Evolutionary conservation across 1,140 invertebrate genomes (phyloP), one percentile per base, ranked within the genome.

Genomic region (Galendromus occidentalis): DNA sequence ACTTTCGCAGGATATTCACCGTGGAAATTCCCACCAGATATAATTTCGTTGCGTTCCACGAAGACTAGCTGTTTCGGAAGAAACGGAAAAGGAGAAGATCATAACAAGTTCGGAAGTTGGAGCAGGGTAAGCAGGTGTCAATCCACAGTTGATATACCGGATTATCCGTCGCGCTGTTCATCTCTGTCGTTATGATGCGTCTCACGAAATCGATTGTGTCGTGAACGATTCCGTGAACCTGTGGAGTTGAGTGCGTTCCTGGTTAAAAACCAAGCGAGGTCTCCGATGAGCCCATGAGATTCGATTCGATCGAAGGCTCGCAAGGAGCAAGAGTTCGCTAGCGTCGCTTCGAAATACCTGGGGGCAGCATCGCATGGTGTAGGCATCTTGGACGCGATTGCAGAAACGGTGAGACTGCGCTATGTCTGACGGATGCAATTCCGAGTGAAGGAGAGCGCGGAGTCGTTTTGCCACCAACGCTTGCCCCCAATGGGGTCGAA

Each of bases 1-100:
- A 79, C 80, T 74, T 86, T 86, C 25, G 85, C 84, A 18, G 85
- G 85, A 73, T 86, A 86, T 75, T 86, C 85, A 4, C 85, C 84
- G 69, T 82, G 81, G 70, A 82, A 82, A 71, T 86, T 86, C 44
- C 84, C 84, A 17, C 82, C 84, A 20, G 84, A 85, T 66, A 86
- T 82, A 30, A 85, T 84, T 73, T 85, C 83, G 41, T 78, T 79
- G 47, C 79, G 72, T 25, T 85, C 83, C n/a, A 82, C 77, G 75
- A 86, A 83, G 7, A 86, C 82, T 72, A 86, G 79, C 80, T 83
- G 64, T 41, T 59, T 17, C 6, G 59, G 42, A 66, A n/a, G 55
- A 39, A 68, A 18, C 39, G 28, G 64, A 67, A 65, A 44, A 44
- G 42, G 18, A 44, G 18, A 44, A 18, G 42, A 12, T 44, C 42